These are phyloP conservation scores for Nothobranchius furzeri DNA, from an alignment of 2,113 vertebrate species.

Conservation along the genomic window DNA sequence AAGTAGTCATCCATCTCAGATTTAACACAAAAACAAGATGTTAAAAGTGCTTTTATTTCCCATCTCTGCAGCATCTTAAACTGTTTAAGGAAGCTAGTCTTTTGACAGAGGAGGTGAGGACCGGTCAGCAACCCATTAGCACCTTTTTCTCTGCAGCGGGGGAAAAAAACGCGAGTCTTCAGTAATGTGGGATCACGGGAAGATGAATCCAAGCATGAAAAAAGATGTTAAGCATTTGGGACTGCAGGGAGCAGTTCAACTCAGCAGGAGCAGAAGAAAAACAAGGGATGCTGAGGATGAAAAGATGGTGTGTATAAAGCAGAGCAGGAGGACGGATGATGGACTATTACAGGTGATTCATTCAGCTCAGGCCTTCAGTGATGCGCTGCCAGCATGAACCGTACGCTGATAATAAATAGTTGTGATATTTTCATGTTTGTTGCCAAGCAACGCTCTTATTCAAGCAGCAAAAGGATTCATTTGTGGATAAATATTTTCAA, in stretches of 20 bases:
- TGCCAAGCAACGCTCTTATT: slow-evolving; percentile 30
- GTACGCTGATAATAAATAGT: background rate
- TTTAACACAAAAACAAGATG: background rate
- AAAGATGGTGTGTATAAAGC: slow-evolving; percentile 32
- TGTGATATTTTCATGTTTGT: background rate
- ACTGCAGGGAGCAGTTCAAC: slow-evolving; percentile 28
- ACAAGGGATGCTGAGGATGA: slow-evolving; percentile 20
- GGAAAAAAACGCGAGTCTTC: slow-evolving; percentile 17
- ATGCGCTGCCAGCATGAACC: background rate
- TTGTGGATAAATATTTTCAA: slow-evolving; percentile 16
- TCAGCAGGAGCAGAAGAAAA: slow-evolving; percentile 13
- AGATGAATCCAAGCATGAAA: slow-evolving; percentile 32
- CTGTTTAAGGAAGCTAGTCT: slow-evolving; percentile 53
- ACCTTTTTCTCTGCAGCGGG: slow-evolving; percentile 10
- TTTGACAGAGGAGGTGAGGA: slow-evolving; percentile 31
- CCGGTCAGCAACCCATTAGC: slow-evolving; percentile 47
- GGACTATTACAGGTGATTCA: slow-evolving; percentile 20
- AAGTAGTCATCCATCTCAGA: slow-evolving; percentile 13
- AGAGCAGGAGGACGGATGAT: slow-evolving; percentile 31
- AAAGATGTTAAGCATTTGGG: slow-evolving; percentile 8
- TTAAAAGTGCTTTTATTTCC: slow-evolving; percentile 8
- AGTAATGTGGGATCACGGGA: slow-evolving; percentile 29
- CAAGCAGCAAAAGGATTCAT: background rate
- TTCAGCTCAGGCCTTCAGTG: slow-evolving; percentile 10
- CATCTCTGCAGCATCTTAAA: slow-evolving; percentile 22